Percentiles rank a stretch among this genome's conserved stretches.
phyloP scores from a whole-genome alignment of 1,140 invertebrate genomes.

The Antheraea mylitta region DNA sequence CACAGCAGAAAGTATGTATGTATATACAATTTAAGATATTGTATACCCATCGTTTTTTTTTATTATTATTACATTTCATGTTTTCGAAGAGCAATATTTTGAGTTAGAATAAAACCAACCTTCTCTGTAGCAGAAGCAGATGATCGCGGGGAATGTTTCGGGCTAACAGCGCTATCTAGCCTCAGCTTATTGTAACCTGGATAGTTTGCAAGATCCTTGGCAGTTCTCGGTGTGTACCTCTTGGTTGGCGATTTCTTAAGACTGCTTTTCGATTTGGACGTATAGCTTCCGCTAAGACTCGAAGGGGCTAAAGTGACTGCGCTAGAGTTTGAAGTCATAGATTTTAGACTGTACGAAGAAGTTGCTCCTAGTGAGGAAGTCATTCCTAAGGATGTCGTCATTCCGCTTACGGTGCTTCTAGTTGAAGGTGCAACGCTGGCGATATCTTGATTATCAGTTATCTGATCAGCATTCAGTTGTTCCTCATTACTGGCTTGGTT shows the following conservation, averaged over 20 bases:
- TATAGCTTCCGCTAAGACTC: constrained; percentile 60
- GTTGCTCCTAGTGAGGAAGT: constrained; percentile 61
- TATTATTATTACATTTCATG: too few species aligned
- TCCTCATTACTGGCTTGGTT: constrained; percentile 69
- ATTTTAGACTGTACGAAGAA: constrained; percentile 67
- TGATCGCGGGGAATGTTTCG: constrained; percentile 66
- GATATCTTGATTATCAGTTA: constrained; percentile 47
- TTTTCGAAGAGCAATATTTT: too few species aligned
- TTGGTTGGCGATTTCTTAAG: constrained; percentile 69
- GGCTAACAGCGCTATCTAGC: constrained; percentile 72
- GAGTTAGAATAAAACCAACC: constrained; percentile 29
- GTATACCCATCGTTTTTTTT: too few species aligned
- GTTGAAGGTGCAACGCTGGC: constrained; percentile 55
- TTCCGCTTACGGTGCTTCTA: constrained; percentile 51
- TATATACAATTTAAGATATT: too few species aligned
- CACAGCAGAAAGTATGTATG: too few species aligned
- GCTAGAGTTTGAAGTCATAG: constrained; percentile 50
- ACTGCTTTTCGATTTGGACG: constrained; percentile 67
- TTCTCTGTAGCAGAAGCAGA: constrained; percentile 51
- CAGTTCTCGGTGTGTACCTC: constrained; percentile 53
- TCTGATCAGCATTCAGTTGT: constrained; percentile 56
- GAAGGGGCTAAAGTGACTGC: constrained; percentile 62
- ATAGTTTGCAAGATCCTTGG: constrained; percentile 58
- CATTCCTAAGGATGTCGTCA: constrained; percentile 59
- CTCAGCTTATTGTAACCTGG: constrained; percentile 73